Evolutionary conservation across 2,113 vertebrate species (phyloP).

Genomic region (Catagonus wagneri): DNA sequence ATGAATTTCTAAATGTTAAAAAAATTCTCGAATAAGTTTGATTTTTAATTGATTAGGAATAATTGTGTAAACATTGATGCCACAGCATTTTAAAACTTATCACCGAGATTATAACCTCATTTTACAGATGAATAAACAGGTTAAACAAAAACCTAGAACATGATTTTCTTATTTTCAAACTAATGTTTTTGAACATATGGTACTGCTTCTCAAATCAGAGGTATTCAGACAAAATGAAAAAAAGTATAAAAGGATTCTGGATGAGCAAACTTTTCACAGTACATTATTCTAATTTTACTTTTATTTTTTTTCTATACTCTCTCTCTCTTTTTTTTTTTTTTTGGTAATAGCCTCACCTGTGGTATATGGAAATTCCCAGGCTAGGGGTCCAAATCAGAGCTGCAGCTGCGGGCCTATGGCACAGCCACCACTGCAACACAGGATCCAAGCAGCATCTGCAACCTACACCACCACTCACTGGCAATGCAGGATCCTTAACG

Average conservation of each 20-base stretch:
- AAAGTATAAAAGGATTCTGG: background rate
- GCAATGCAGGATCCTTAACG: too few species aligned
- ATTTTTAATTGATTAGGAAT: background rate
- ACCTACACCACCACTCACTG: too few species aligned
- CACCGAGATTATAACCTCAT: background rate
- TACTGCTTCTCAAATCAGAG: background rate
- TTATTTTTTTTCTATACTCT: background rate
- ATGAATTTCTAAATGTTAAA: background rate
- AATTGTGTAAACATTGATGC: background rate
- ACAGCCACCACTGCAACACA: too few species aligned
- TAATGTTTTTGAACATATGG: background rate
- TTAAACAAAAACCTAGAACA: background rate
- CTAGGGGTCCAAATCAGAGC: too few species aligned
- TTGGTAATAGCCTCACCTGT: too few species aligned
- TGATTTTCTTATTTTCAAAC: background rate
- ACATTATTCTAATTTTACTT: background rate
- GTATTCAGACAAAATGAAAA: background rate
- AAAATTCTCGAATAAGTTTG: background rate
- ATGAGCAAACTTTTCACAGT: background rate
- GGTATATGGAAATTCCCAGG: too few species aligned
- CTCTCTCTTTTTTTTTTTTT: too few species aligned
- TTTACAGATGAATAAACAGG: background rate
- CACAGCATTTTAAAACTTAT: background rate
- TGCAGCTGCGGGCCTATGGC: too few species aligned
- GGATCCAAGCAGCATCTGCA: too few species aligned